Percentiles rank a stretch among this genome's conserved stretches.
Evolutionary conservation across 2,113 vertebrate species (phyloP).

Genomic region (Rhynchomys soricoides): DNA sequence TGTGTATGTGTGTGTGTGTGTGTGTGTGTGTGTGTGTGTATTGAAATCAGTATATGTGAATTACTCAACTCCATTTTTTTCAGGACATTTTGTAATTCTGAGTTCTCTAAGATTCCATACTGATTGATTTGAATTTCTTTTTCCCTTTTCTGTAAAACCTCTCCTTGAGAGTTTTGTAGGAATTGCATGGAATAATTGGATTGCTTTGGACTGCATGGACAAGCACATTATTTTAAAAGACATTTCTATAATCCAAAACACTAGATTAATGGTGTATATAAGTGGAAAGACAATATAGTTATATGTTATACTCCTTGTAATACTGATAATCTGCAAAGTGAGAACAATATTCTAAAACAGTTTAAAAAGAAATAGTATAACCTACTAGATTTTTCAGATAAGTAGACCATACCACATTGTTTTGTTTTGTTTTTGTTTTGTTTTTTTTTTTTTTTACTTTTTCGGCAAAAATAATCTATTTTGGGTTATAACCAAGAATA

Average conservation of each 20-base stretch:
- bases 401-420: background rate
- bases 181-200: background rate
- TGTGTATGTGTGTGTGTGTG: background rate
- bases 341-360: background rate
- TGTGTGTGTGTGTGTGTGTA: too few species aligned
- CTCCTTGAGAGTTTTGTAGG: background rate
- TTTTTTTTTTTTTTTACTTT: constrained; percentile 2
- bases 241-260: background rate
- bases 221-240: background rate
- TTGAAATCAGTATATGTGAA: too few species aligned
- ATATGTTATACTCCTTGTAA: background rate
- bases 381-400: background rate
- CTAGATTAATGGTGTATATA: background rate
- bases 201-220: background rate
- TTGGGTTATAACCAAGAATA: background rate
- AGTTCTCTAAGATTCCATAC: background rate
- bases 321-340: background rate
- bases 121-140: background rate
- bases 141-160: background rate
- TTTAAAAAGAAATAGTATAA: background rate
- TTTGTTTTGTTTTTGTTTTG: too few species aligned
- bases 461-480: background rate
- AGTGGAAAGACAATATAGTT: background rate
- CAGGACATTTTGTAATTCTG: background rate
- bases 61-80: background rate